Base-by-base conservation (phyloP, 2,113 vertebrate species). In the Epinephelus moara region DNA sequence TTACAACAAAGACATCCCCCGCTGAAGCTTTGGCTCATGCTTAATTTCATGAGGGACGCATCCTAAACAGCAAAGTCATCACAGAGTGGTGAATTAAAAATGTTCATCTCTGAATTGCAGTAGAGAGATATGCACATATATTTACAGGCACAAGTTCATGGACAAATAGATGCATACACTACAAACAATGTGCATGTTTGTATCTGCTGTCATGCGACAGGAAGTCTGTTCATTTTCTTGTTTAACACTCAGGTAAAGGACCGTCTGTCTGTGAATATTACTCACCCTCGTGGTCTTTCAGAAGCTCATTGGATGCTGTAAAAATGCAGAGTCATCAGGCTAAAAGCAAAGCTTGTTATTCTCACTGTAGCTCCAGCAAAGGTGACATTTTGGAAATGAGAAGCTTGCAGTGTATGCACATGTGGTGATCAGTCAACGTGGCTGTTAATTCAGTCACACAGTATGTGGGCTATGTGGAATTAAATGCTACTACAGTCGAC, bases 341-440 rank as follows among this genome's bases (percentile, higher is more conserved):
- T 68, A 23, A 49, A 45, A 64, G 69, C 63, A 77, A 59, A 70
- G 59, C 47, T 69, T 60, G 33, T 81, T 74, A 70, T 59, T 84
- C n/a, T 47, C 2, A 59, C 42, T 49, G 63, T 4, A 53, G 21
- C 56, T 75, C 23, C 9, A 19, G 19, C 45, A 27, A 47, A 75
- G 74, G 45, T 33, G 57, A 72, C 52, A 70, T 60, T 78, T 27
- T 45, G 57, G 37, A 81, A 86, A 78, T 12, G 19, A 59, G 17
- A 71, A 6, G 10, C 11, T 52, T 30, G 30, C 40, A 71, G 17
- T 45, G 3, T 23, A 53, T 33, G 37, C 25, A 11, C 25, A 50
- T 11, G 47, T 25, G 14, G 12, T 30, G 70, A 77, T 80, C 30
- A n/a, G 47, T 67, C 68, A 45, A 5, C 68, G 45, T 59, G 50